Conservation (phyloP, 92 coral and sea anemone genomes). For the Paragorgia papillata region DNA sequence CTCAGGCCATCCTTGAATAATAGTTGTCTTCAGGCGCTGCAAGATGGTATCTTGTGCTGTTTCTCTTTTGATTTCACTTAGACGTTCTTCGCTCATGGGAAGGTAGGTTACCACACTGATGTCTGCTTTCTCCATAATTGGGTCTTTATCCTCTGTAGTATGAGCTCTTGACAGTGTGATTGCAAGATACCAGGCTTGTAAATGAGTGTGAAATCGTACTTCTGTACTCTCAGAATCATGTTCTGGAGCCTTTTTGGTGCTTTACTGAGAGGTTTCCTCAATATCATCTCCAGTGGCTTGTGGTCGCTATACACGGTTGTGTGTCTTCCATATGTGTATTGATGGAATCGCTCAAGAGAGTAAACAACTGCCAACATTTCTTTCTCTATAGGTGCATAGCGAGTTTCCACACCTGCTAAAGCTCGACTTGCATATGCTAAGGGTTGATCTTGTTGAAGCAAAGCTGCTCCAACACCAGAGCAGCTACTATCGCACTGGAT, state of each 20-base stretch:
- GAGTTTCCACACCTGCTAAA: constrained; percentile 26
- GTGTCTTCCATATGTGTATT: constrained; percentile 35
- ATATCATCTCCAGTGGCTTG: constrained; percentile 32
- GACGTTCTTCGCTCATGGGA: constrained; percentile 38
- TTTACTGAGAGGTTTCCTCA: constrained; percentile 27
- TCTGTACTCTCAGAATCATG: constrained; percentile 49
- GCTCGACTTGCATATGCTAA: neutral
- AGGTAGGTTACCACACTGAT: constrained; percentile 26
- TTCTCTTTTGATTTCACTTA: constrained; percentile 15
- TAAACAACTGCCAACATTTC: constrained; percentile 10
- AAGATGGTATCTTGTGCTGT: neutral
- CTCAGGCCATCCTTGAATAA: constrained; percentile 11
- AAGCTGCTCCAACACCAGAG: constrained; percentile 46
- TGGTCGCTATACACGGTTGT: constrained; percentile 40
- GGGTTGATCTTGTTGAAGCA: constrained; percentile 3
- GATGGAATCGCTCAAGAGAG: constrained; percentile 23
- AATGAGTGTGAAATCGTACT: constrained; percentile 22
- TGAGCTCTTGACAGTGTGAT: constrained; percentile 47
- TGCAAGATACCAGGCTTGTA: constrained; percentile 44
- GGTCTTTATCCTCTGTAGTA: no score
- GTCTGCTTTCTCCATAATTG: constrained; percentile 44
- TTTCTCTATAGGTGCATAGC: constrained; percentile 27
- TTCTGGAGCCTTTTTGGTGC: constrained; percentile 44
- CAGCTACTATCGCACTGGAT: constrained; percentile 41
- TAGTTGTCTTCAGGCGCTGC: neutral